phyloP scores from a whole-genome alignment of 2,888 invertebrate species.

The Orthosia gracilis region DNA sequence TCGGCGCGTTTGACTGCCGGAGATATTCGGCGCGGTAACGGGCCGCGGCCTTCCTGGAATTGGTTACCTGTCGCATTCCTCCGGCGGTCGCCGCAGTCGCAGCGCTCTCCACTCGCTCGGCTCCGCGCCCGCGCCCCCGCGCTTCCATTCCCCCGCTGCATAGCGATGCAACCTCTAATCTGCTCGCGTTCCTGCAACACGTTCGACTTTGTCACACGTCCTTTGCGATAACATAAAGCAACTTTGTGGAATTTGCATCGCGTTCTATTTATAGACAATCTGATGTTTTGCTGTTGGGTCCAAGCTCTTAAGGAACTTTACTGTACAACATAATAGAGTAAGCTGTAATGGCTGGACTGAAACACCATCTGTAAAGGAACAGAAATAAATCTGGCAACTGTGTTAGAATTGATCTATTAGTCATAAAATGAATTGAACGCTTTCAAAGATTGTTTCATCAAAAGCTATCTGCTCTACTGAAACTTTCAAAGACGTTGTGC shows the following conservation, averaged over 20 bases:
- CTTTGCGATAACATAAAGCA: constrained; percentile 54
- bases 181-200: constrained; percentile 72
- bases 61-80: constrained; percentile 91
- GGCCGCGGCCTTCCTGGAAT: constrained; percentile 91
- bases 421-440: constrained; percentile 29
- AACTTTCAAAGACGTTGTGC: neutral
- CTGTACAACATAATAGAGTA: neutral
- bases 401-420: constrained; percentile 21
- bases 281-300: constrained; percentile 21
- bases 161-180: constrained; percentile 81
- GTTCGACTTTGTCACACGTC: constrained; percentile 63
- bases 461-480: constrained; percentile 2
- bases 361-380: constrained; percentile 6
- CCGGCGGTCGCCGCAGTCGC: constrained; percentile 82
- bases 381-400: constrained; percentile 23
- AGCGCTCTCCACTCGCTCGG: constrained; percentile 66
- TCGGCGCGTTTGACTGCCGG: constrained; percentile 90
- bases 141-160: constrained; percentile 72
- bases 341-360: constrained; percentile 1
- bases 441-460: constrained; percentile 20
- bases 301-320: constrained; percentile 6
- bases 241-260: constrained; percentile 47
- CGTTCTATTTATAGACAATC: constrained; percentile 49
- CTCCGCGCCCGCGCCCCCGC: constrained; percentile 62
- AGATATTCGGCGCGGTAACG: constrained; percentile 91